Base-by-base conservation (phyloP, 1,140 invertebrate genomes). In the Diorhabda elongata region DNA sequence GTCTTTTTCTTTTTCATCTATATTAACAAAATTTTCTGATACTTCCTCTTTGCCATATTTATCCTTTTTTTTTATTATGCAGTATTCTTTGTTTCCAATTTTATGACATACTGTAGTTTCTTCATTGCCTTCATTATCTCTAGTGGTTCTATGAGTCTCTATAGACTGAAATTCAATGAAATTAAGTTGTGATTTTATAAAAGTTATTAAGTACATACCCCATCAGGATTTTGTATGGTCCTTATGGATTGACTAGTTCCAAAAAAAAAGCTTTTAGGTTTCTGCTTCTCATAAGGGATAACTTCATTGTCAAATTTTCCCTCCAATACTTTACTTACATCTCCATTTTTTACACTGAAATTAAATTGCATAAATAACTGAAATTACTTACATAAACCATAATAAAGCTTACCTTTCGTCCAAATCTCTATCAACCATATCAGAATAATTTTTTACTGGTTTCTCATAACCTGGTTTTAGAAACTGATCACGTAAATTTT, bases 371-470 rank as follows among this genome's bases (percentile, higher is more conserved):
- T n/a, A 56, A n/a, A 56, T 61, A 42, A 2, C 6, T 61, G 9
- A 41, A 61, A 41, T 42, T 6, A 42, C 3, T 8, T 9, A 42
- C 42, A 42, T 7, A 61, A 61, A 9, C 42, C n/a, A 44, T 9
- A 62, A 44, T 44, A 44, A n/a, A 0, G 64, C 83, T 76, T 80
- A 85, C 84, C 82, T 82, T 81, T 82, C 83, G 81, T 87, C 85
- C 45, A 87, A 70, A 77, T 84, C 82, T 61, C 71, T 68, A 77
- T 87, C 85, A 42, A 73, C 52, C 75, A 81, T 82, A 7, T 75
- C 66, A 8, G 63, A 7, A 52, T 64, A 8, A 6, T 52, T 62
- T 61, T 74, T 42, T 61, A 69, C 65, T 45, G 69, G 64, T 5
- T 71, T 42, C 66, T 81, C 74, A 73, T 78, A 79, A 64, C 79